These are phyloP conservation scores for Littorina saxatilis DNA, from an alignment of 1,140 invertebrate species.

Conservation along the genomic window DNA sequence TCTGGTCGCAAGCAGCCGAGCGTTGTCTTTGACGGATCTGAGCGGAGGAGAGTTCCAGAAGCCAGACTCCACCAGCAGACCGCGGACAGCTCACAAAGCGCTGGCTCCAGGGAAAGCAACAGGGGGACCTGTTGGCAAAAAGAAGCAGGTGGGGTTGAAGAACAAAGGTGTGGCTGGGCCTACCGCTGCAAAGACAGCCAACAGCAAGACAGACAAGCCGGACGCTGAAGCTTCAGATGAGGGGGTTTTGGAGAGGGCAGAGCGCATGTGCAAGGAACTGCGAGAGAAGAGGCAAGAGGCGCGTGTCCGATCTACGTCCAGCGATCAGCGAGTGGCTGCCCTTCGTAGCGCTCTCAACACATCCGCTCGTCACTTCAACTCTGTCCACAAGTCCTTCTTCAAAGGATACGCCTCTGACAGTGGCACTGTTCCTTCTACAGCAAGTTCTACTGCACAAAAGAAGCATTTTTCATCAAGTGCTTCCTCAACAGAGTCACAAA, in stretches of 20 bases:
- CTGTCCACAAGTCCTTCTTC: conserved; percentile 12
- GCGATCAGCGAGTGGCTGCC: not conserved
- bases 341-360: not conserved
- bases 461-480: conserved; percentile 9
- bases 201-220: not conserved
- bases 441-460: not conserved
- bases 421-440: not conserved
- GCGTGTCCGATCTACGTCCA: not conserved
- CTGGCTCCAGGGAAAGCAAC: not conserved
- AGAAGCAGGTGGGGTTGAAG: not conserved
- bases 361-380: not conserved
- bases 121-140: not conserved
- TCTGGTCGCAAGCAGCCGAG: not conserved
- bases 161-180: not conserved
- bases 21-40: not conserved
- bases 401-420: conserved; percentile 25
- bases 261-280: conserved; percentile 35
- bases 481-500: not conserved
- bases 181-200: not conserved
- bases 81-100: not conserved
- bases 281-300: conserved; percentile 34
- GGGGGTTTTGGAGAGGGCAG: conserved; percentile 40
- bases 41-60: not conserved
- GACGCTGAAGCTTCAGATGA: not conserved
- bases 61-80: conserved; percentile 18